These are phyloP conservation scores for Tiliacea citrago DNA, from an alignment of 2,888 invertebrate species.

Conservation along the genomic window DNA sequence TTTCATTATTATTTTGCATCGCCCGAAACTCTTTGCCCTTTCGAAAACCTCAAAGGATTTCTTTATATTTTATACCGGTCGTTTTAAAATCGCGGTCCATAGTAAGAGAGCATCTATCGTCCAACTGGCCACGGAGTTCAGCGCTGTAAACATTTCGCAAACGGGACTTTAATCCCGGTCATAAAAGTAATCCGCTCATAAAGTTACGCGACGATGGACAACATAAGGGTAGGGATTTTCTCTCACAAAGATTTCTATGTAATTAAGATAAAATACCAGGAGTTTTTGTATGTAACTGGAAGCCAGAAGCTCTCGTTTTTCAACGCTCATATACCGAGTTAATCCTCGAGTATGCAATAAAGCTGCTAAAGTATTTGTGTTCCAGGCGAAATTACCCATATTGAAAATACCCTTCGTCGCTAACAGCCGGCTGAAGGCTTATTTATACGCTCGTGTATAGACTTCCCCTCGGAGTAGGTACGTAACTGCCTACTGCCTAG, in stretches of 20 bases:
- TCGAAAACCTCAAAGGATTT: conserved; percentile 45
- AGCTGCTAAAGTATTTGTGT: conserved; percentile 89
- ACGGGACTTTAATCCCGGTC: conserved; percentile 88
- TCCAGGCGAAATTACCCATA: conserved; percentile 89
- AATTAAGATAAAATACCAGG: conserved; percentile 90
- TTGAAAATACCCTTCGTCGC: conserved; percentile 89
- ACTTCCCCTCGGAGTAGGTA: conserved; percentile 73
- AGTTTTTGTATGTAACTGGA: conserved; percentile 87
- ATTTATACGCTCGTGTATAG: conserved; percentile 83
- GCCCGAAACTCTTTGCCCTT: conserved; percentile 37
- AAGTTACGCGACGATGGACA: conserved; percentile 90
- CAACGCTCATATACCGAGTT: conserved; percentile 88
- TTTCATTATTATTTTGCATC: conserved; percentile 60
- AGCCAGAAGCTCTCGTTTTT: conserved; percentile 84
- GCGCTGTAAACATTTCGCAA: conserved; percentile 89
- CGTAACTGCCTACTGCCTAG: conserved; percentile 78
- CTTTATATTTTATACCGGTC: conserved; percentile 51
- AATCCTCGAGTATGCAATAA: conserved; percentile 90
- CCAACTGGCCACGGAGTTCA: conserved; percentile 80
- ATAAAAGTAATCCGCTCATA: conserved; percentile 91
- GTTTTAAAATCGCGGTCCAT: conserved; percentile 46
- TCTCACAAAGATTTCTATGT: conserved; percentile 89
- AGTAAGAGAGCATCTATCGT: conserved; percentile 62
- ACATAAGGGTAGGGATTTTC: conserved; percentile 89
- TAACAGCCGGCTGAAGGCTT: conserved; percentile 87